Conservation (phyloP, 1,140 invertebrate genomes). For the Patella vulgata region DNA sequence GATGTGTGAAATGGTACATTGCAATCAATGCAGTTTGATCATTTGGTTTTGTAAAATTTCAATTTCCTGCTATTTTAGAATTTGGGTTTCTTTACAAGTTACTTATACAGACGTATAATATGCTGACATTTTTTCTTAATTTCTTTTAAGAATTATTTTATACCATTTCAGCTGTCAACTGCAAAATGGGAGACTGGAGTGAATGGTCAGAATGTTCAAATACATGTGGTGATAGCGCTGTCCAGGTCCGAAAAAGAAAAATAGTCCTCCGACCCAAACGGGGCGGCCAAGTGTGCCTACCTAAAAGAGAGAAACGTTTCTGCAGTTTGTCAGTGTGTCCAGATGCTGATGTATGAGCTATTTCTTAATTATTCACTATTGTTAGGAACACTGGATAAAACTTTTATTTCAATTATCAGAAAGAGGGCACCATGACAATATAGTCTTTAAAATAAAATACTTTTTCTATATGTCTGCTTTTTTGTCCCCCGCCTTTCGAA, state of each 20-base stretch:
- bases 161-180: slow-evolving; percentile 45
- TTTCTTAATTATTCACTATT: slow-evolving; percentile 1
- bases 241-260: slow-evolving; percentile 39
- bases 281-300: slow-evolving; percentile 45
- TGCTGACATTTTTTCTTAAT: too few relatives aligned
- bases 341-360: slow-evolving; percentile 37
- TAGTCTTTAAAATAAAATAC: background rate
- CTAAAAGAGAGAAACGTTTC: slow-evolving; percentile 45
- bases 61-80: too few relatives aligned
- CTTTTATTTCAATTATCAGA: background rate
- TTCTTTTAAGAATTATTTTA: too few relatives aligned
- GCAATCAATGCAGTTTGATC: too few relatives aligned
- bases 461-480: too few relatives aligned
- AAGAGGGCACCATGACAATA: background rate
- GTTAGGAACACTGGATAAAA: background rate
- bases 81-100: too few relatives aligned
- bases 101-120: too few relatives aligned
- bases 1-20: too few relatives aligned
- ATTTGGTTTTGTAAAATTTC: too few relatives aligned
- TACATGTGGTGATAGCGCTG: slow-evolving; percentile 47
- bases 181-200: slow-evolving; percentile 46
- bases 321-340: slow-evolving; percentile 48
- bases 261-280: slow-evolving; percentile 39
- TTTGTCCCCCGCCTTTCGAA: too few relatives aligned
- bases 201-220: slow-evolving; percentile 50